These are phyloP conservation scores for Sitodiplosis mosellana DNA, from an alignment of 1,140 invertebrate species.

Conservation along the genomic window DNA sequence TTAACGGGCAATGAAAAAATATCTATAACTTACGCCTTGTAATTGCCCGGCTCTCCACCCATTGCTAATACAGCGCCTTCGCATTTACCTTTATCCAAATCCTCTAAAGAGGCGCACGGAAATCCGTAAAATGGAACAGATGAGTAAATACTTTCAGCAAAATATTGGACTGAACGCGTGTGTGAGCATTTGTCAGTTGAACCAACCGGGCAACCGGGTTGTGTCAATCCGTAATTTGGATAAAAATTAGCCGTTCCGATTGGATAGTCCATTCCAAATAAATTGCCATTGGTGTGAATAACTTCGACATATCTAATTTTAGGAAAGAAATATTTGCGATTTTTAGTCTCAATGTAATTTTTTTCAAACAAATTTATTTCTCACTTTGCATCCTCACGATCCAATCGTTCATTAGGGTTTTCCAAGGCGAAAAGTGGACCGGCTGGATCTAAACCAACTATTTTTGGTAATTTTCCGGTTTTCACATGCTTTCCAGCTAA, in stretches of 20 bases:
- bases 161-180: conserved; percentile 13
- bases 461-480: conserved; percentile 18
- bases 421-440: conserved; percentile 20
- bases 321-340: conserved; percentile 28
- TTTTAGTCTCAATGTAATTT: conserved; percentile 26
- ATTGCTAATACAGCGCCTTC: not conserved
- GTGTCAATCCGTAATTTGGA: conserved; percentile 29
- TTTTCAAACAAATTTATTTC: conserved; percentile 43
- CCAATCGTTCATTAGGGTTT: conserved; percentile 21
- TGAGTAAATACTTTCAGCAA: conserved; percentile 11
- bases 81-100: not conserved
- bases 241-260: conserved; percentile 33
- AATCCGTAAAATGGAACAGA: not conserved
- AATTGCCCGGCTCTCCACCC: not conserved
- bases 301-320: conserved; percentile 29
- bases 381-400: conserved; percentile 30
- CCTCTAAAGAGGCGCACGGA: not conserved
- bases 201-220: conserved; percentile 23
- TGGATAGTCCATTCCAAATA: conserved; percentile 21
- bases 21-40: conserved; percentile 2
- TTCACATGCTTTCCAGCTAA: not conserved
- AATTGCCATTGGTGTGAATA: conserved; percentile 36
- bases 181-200: conserved; percentile 9
- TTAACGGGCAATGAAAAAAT: no score
- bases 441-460: conserved; percentile 32